Evolutionary conservation across 2,888 invertebrate species (phyloP).

Genomic region (Hemicrepidius hirtus): DNA sequence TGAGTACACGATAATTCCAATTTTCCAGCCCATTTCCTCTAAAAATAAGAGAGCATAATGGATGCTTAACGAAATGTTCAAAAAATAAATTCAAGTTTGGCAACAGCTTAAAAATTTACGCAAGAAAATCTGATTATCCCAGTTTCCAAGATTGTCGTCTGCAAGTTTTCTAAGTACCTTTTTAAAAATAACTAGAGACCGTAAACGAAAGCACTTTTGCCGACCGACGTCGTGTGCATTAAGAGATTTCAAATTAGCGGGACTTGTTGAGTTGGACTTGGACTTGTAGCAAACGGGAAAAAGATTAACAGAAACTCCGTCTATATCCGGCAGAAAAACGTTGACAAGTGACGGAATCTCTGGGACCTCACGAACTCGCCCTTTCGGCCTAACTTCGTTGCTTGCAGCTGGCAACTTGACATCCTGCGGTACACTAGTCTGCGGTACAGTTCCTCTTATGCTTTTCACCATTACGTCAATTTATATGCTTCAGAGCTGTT

Average conservation of each 20-base stretch:
- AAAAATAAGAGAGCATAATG: conserved; percentile 40
- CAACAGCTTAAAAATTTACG: conserved; percentile 22
- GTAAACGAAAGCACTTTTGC: conserved; percentile 32
- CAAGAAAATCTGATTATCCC: conserved; percentile 23
- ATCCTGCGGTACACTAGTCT: conserved; percentile 28
- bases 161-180: conserved; percentile 17
- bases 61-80: conserved; percentile 38
- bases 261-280: conserved; percentile 54
- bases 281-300: conserved; percentile 39
- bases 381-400: conserved; percentile 20
- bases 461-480: conserved; percentile 36
- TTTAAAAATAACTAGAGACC: conserved; percentile 34
- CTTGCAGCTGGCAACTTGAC: conserved; percentile 39
- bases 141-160: conserved; percentile 17
- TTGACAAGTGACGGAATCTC: conserved; percentile 45
- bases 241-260: conserved; percentile 50
- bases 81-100: conserved; percentile 40
- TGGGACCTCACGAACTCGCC: conserved; percentile 29
- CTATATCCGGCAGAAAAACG: conserved; percentile 35
- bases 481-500: conserved; percentile 33
- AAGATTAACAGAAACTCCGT: conserved; percentile 35
- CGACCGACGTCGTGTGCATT: conserved; percentile 45
- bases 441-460: conserved; percentile 32
- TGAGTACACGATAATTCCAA: conserved; percentile 39
- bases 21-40: conserved; percentile 41